These are phyloP conservation scores for Serranus cabrilla DNA, from an alignment of 2,797 vertebrate species.

Conservation along the genomic window DNA sequence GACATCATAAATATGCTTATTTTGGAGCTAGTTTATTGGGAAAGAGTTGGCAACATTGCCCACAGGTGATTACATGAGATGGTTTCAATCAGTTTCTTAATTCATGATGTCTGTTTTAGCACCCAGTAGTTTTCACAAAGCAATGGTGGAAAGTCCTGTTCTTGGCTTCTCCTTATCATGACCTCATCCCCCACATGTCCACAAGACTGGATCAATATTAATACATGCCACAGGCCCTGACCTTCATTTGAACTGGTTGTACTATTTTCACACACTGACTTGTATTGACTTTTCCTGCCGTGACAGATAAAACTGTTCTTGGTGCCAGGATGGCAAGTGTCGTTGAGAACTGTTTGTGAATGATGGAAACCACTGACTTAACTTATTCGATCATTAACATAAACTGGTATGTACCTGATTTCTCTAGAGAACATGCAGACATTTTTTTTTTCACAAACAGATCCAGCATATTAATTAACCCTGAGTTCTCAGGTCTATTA, in stretches of 20 bases:
- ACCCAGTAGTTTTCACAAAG: background rate
- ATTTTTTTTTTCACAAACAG: background rate
- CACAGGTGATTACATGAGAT: no score
- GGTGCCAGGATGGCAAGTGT: background rate
- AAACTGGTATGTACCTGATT: background rate
- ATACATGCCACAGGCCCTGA: background rate
- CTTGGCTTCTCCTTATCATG: background rate
- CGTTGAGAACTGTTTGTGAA: background rate
- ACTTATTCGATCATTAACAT: background rate
- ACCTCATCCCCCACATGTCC: background rate
- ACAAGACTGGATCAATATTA: background rate
- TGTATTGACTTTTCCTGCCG: background rate
- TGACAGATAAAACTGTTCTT: no score
- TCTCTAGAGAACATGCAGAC: background rate
- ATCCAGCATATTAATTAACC: background rate
- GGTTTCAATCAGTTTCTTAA: background rate
- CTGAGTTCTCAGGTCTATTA: background rate
- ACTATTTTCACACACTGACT: background rate
- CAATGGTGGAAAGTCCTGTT: background rate
- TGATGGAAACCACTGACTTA: background rate
- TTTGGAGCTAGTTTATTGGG: no score
- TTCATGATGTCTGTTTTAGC: background rate
- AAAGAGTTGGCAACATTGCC: no score
- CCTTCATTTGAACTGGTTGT: constrained; percentile 3
- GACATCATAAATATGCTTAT: no score